A percentile compares a stretch with the other conserved stretches of the same genome.
Conservation (phyloP, 2,888 invertebrate genomes). For the Xanthostigma xanthostigma region DNA sequence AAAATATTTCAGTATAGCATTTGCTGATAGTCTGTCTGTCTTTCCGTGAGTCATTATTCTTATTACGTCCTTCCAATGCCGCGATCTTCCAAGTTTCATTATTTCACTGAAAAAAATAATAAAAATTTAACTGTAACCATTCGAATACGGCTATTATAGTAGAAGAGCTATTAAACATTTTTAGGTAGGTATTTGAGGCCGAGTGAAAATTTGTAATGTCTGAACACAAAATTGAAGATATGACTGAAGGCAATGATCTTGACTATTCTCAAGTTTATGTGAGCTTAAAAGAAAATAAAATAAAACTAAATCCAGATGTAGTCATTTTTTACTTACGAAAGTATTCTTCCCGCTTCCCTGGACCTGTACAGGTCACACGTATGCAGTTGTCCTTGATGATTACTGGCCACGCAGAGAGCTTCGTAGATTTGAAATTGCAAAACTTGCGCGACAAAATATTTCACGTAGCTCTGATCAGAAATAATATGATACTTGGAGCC, state of each 20-base stretch:
- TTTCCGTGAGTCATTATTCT: constrained; percentile 52
- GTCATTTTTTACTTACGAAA: constrained; percentile 38
- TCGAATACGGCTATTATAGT: too few relatives aligned
- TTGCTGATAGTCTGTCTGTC: constrained; percentile 57
- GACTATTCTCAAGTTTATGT: not conserved
- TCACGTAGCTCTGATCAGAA: constrained; percentile 53
- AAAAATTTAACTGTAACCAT: too few relatives aligned
- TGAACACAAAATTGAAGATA: too few relatives aligned
- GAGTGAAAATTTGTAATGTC: too few relatives aligned
- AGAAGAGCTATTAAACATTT: too few relatives aligned
- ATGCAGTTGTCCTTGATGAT: constrained; percentile 57
- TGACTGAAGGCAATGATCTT: not conserved
- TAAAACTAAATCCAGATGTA: too few relatives aligned
- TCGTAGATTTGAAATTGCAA: constrained; percentile 78
- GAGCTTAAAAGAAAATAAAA: too few relatives aligned
- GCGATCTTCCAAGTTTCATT: constrained; percentile 51
- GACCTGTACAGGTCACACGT: constrained; percentile 71
- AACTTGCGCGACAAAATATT: constrained; percentile 69
- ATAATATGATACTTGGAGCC: constrained; percentile 72
- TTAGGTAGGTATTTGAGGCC: too few relatives aligned
- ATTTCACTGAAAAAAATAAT: constrained; percentile 46
- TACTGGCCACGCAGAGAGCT: constrained; percentile 57
- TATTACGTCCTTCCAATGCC: constrained; percentile 56
- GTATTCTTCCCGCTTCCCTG: constrained; percentile 58
- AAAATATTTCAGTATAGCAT: constrained; percentile 68